Conservation (phyloP, 2,888 invertebrate species). For the Dynastes maya region DNA sequence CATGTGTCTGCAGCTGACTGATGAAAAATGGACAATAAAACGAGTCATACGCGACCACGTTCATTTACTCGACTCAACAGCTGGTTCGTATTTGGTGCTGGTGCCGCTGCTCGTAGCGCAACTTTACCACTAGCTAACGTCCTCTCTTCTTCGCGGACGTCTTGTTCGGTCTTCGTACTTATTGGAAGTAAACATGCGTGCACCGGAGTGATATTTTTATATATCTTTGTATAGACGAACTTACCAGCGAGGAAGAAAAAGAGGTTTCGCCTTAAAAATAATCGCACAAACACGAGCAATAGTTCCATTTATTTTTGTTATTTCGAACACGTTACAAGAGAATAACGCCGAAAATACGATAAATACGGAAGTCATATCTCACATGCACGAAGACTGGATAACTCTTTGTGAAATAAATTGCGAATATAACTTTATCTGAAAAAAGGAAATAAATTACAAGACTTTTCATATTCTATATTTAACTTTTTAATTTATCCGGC, state of each 20-base stretch:
- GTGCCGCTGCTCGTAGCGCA: constrained; percentile 30
- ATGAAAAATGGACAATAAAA: constrained; percentile 62
- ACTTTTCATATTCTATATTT: too few species aligned
- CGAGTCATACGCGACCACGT: constrained; percentile 57
- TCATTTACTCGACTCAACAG: constrained; percentile 58
- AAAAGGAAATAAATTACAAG: too few species aligned
- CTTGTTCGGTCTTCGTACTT: not conserved
- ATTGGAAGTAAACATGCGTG: constrained; percentile 16
- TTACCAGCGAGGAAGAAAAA: constrained; percentile 18
- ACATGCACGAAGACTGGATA: too few species aligned
- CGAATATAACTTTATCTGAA: too few species aligned
- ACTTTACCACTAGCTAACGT: constrained; percentile 25
- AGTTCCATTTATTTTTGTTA: too few species aligned
- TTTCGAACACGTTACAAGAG: too few species aligned
- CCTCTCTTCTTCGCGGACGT: constrained; percentile 30
- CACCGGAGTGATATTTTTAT: constrained; percentile 13
- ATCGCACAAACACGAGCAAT: not conserved
- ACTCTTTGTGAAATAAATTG: too few species aligned
- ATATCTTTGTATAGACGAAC: constrained; percentile 10
- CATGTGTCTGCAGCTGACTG: constrained; percentile 63
- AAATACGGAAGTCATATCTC: too few species aligned
- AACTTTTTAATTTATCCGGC: too few species aligned
- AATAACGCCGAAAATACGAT: too few species aligned
- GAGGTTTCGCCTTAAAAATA: constrained; percentile 21
- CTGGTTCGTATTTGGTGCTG: constrained; percentile 59